Base-by-base conservation (phyloP, 2,888 invertebrate genomes). In the Lithophane ornitopus region DNA sequence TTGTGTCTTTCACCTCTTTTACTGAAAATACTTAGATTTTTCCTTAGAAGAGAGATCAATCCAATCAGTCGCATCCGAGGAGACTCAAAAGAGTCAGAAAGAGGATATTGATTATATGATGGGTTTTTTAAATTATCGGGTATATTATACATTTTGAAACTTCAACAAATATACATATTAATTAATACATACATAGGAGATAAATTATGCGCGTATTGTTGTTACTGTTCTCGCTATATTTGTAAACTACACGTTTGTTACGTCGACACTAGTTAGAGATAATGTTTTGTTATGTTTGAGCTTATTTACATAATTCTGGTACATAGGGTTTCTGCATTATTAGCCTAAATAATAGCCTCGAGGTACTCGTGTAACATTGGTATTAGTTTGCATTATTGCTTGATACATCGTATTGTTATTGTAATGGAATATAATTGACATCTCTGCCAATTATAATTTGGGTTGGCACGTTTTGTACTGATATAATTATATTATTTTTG, bases 261-360 rank as follows among this genome's bases (percentile, higher is more conserved):
- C 49, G 56, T 82, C 54, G 28, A 54, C 58, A 56, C 49, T 46
- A 67, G 58, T 70, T 49, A 52, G 46, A 68, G 68, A 71, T 65
- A 75, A 61, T 69, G 52, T 76, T 69, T 65, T 80, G 71, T 54
- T 61, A n/a, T 74, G 49, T 72, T 74, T 52, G 4, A 26, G 49
- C 54, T 34, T 61, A 75, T 71, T 75, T 66, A 39, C 78, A 70
- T 73, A 65, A 44, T 72, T 49, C 44, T 69, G 28, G 49, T 61
- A 77, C 44, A 82, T 52, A 54, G 19, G 7, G 44, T 58, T 22
- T 81, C 22, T 14, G n/a, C 49, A 63, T 71, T 49, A 77, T 82
- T 54, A 59, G 28, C 14, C 22, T 12, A 52, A 69, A 66, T 69
- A 54, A 54, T 39, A 70, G 78, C 66, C 66, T 59, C 8, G 39